Percentiles rank a stretch among this genome's conserved stretches.
Evolutionary conservation across 2,113 vertebrate species (phyloP).

Genomic region (Tachycineta bicolor): DNA sequence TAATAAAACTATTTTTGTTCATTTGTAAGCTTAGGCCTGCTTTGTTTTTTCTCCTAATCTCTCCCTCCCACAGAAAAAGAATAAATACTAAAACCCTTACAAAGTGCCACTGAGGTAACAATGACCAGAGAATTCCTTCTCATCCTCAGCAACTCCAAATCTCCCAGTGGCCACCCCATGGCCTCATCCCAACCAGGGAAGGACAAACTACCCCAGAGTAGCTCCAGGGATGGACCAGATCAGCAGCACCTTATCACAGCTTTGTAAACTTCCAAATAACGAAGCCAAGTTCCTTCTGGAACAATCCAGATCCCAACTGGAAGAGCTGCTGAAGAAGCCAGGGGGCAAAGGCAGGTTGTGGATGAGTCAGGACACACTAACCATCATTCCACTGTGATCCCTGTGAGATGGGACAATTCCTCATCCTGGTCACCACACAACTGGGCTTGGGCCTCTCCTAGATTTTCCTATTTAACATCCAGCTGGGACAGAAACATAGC

Average conservation of each 20-base stretch:
- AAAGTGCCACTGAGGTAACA: background rate
- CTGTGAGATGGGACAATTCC: background rate
- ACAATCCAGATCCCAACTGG: background rate
- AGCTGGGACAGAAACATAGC: fast-evolving
- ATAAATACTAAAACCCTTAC: too few species aligned
- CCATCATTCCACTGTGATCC: background rate
- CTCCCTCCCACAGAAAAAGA: too few species aligned
- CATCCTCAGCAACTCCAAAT: background rate
- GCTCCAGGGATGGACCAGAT: background rate
- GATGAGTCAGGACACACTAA: background rate
- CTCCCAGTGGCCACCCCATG: fast-evolving
- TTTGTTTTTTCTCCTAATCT: too few species aligned
- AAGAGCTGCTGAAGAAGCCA: background rate
- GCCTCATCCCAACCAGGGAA: background rate
- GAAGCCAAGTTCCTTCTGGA: background rate
- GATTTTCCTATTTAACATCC: background rate
- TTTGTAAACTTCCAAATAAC: background rate
- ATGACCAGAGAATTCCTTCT: background rate
- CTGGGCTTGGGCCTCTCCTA: background rate
- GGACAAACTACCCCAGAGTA: background rate
- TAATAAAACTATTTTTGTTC: too few species aligned
- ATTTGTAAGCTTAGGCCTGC: too few species aligned
- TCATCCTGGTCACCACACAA: background rate
- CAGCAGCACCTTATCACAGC: background rate
- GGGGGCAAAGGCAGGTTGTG: background rate